Evolutionary conservation across 1,140 invertebrate species (phyloP), one percentile per base, ranked within the genome.

Genomic region (Brachystomella parvula): DNA sequence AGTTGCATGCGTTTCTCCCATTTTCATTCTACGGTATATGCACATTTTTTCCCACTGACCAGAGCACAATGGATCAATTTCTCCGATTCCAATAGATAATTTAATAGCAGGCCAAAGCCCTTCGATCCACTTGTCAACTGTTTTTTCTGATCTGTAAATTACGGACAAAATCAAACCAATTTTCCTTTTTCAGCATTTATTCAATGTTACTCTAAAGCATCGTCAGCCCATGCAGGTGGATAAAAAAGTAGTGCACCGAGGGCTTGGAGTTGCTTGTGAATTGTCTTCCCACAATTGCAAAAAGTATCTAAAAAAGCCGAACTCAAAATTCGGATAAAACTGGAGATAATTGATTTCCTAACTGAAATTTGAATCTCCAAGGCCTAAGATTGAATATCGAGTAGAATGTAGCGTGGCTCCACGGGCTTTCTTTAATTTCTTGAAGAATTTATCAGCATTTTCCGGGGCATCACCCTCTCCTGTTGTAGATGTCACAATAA

Each of bases 401-500:
- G 83, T 60, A 56, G 78, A 69, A 12, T 72, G 61, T 17, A 83
- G 74, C 35, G 76, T 72, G 66, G 32, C 0, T 73, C 64, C 21
- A 79, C 65, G 32, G 76, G 77, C 61, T 75, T 77, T 63, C 79
- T 77, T 59, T 19, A 83, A 65, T 65, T 78, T 69, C 47, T 78
- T 74, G 66, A 77, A 78, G 75, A 84, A 81, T 67, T 81, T 82
- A 19, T 69, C 64, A 15, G 81, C 82, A 47, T 79, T 82, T 47
- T 82, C 81, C 6, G 83, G 83, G 30, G 81, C 79, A 31, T 84
- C 82, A 32, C 83, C 82, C 72, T 83, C 82, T 2, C 82, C 82
- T 29, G 82, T 82, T 0, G 81, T 82, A 6, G 81, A 82, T 3
- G 76, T 76, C 6, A 83, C 75, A 62, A 83, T 76, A 28, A 81